These are phyloP conservation scores for Trichonephila clavata DNA, from an alignment of 1,140 invertebrate species.

Conservation along the genomic window DNA sequence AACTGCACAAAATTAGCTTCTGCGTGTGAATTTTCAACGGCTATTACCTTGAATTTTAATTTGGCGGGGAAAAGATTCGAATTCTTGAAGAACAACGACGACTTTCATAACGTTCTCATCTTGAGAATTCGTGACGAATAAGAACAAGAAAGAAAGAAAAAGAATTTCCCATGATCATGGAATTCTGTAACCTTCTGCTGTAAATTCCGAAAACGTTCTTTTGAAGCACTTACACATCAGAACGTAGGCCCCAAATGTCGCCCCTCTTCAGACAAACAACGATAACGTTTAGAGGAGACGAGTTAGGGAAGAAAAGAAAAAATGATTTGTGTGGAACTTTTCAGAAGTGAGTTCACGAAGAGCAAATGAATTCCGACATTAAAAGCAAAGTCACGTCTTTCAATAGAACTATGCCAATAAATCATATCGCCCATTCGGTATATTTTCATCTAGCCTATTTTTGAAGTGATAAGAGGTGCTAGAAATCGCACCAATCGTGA, in stretches of 20 bases:
- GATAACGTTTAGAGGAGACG: not conserved
- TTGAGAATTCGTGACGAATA: not conserved
- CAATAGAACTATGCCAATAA: slow-evolving; percentile 39
- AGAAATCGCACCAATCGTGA: not conserved
- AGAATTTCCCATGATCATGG: not conserved
- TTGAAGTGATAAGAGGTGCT: not conserved
- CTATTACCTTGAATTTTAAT: not conserved
- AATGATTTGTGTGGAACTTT: not conserved
- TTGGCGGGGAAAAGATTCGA: not conserved
- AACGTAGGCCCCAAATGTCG: not conserved
- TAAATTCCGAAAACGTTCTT: not conserved
- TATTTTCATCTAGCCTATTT: not conserved
- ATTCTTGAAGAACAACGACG: not conserved
- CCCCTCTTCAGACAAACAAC: slow-evolving; percentile 25
- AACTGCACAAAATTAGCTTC: not conserved
- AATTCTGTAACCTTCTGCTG: not conserved
- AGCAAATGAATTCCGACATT: slow-evolving; percentile 33
- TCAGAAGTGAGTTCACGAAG: not conserved
- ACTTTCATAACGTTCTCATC: not conserved
- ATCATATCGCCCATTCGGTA: slow-evolving; percentile 25
- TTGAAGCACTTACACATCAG: not conserved
- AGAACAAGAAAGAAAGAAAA: not conserved
- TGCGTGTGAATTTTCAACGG: not conserved
- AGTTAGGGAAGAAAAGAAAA: not conserved
- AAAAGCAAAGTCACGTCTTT: slow-evolving; percentile 40